Base-by-base conservation (phyloP, 2,113 vertebrate genomes). In the Rhinichthys klamathensis region DNA sequence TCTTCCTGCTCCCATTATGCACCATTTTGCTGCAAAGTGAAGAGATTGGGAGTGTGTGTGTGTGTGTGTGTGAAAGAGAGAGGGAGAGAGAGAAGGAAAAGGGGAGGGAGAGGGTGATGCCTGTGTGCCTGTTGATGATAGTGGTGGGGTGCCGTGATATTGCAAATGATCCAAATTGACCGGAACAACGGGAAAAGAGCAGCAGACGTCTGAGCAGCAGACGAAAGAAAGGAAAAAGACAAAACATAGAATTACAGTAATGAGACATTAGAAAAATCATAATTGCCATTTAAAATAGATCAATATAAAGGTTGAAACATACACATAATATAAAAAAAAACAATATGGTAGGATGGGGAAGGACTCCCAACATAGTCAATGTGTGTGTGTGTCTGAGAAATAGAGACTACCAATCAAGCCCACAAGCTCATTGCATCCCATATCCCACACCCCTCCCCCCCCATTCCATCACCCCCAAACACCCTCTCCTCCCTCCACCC, bases 11-110 rank as follows among this genome's bases (percentile, higher is more conserved):
- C 91, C 91, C 92, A 93, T 92, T 92, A 92, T 94, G 93, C 93
- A 90, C 90, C 93, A 93, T 93, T 94, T 94, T 94, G 90, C 93
- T 93, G 92, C 93, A 94, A 92, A 93, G 92, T 89, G 85, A 90
- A 92, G 90, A 92, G 92, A 90, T 90, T 89, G 87, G 90, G 93
- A 21, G 88, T 91, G 90, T 88, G 89, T 91, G 91, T 35, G 41
- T 23, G 88, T 91, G 90, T 88, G 88, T 91, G 91, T 51, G 44
- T 23, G 75, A 69, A 41, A n/a, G 63, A 49, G 41, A 58, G 73
- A 73, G 23, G 23, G 56, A 72, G 78, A 54, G 73, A 82, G 63
- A 85, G 27, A 80, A 83, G 69, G 80, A 74, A 79, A 88, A 76
- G 82, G 84, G 80, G 85, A 75, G 88, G 75, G 73, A 82, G 90